Evolutionary conservation across 2,797 vertebrate species (phyloP).

Genomic region (Melanotaenia maccullochi): DNA sequence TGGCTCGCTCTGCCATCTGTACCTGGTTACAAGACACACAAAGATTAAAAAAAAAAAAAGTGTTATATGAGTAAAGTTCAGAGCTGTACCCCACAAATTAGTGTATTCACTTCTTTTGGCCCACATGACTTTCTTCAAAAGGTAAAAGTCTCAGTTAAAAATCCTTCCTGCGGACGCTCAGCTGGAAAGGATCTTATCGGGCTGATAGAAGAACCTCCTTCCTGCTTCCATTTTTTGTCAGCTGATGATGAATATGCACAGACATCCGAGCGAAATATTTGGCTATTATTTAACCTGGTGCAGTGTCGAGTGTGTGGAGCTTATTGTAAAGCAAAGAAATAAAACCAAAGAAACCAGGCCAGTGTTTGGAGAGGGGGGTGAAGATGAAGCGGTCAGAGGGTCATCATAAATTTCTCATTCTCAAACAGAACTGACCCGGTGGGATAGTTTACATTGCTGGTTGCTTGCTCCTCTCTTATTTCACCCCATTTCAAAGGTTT

Average conservation of each 20-base stretch:
- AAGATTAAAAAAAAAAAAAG: background rate
- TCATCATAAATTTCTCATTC: constrained; percentile 65
- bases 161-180: too few relatives aligned
- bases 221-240: constrained; percentile 8
- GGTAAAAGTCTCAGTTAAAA: background rate
- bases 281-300: constrained; percentile 39
- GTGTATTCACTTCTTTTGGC: background rate
- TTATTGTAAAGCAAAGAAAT: constrained; percentile 39
- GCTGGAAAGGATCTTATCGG: background rate
- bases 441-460: constrained; percentile 69
- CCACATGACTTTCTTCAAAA: background rate
- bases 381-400: constrained; percentile 39
- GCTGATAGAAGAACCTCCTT: background rate
- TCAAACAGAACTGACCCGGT: constrained; percentile 63
- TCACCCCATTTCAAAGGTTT: constrained; percentile 66
- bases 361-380: background rate
- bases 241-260: constrained; percentile 2
- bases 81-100: background rate
- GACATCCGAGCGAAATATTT: constrained; percentile 24
- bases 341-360: constrained; percentile 35
- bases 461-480: constrained; percentile 61
- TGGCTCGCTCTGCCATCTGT: constrained; percentile 89
- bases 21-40: constrained; percentile 73
- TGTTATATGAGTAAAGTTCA: background rate
- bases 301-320: constrained; percentile 18